Evolutionary conservation across 2,888 invertebrate species (phyloP), one percentile per base, ranked within the genome.

Genomic region (Drosophila mayaguana): DNA sequence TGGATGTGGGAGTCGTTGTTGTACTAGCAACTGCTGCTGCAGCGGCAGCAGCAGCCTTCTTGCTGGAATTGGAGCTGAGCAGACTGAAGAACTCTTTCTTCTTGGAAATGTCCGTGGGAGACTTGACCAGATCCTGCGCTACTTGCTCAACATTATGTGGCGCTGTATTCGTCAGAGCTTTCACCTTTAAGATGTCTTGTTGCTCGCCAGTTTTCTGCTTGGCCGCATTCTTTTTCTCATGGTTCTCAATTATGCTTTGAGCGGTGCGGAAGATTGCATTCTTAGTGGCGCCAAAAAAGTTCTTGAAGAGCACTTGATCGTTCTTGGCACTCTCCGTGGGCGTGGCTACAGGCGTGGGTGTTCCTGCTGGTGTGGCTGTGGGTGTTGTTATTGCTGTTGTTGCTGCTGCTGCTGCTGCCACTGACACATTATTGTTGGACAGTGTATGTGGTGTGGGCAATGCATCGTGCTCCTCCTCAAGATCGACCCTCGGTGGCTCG

Each of bases 241-340:
- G 93, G 72, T 93, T 93, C 43, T 93, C 93, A 28, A 93, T 93
- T 36, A 93, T 93, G 75, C 92, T 93, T 65, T 93, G 93, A n/a
- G 93, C 93, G 16, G 93, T 93, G 36, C 93, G 93, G 62, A 93
- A 93, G 12, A 93, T 93, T 20, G 93, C 93, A 78, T 93, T 93
- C 72, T 93, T 93, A 3, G 93, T 93, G 60, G 93, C 93, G 28
- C 93, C 93, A 63, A 93, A 93, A 75, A 92, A 92, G 68, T 92
- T 93, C 74, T 93, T 93, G 43, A 93, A 93, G n/a, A 93, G 83
- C 46, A 93, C 91, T 56, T 87, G 86, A 77, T 93, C 93, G 68
- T 92, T 93, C 55, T 92, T 92, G 25, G 89, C 79, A 65, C 85
- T 88, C 65, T 89, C 88, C 43, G 73, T 85, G 48, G 72, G 78